Conservation (phyloP, 2,797 vertebrate genomes). For the Neoniphon sammara region DNA sequence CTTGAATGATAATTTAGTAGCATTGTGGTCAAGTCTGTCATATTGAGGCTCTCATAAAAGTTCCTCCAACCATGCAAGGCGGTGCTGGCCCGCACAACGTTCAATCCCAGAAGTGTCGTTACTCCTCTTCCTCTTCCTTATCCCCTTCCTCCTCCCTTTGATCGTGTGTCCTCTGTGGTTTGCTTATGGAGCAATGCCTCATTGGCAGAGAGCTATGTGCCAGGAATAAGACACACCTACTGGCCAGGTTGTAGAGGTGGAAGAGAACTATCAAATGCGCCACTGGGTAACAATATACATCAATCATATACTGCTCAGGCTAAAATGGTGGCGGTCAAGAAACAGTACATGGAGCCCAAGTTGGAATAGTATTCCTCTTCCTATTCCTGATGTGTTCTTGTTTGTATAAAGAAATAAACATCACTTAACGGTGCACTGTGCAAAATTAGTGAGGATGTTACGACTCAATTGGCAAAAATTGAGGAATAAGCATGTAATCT, state of each 20-base stretch:
- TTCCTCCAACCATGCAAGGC: conserved; percentile 8
- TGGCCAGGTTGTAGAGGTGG: conserved; percentile 45
- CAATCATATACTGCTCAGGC: conserved; percentile 15
- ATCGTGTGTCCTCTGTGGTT: conserved; percentile 52
- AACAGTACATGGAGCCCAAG: not conserved
- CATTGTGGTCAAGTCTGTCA: conserved; percentile 16
- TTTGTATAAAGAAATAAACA: not conserved
- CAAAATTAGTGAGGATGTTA: too few species aligned
- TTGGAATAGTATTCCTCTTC: conserved; percentile 5
- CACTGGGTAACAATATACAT: conserved; percentile 28
- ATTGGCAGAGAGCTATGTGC: conserved; percentile 53
- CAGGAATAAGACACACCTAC: conserved; percentile 33
- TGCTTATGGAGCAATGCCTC: conserved; percentile 61
- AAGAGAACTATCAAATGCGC: conserved; percentile 41
- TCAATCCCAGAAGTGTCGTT: conserved; percentile 55
- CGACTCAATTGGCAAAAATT: too few species aligned
- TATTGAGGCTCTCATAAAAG: conserved; percentile 18
- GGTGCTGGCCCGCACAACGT: conserved; percentile 30
- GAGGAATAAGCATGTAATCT: too few species aligned
- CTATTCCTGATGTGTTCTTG: not conserved
- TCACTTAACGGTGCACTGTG: not conserved
- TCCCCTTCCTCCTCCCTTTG: conserved; percentile 44
- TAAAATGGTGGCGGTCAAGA: conserved; percentile 13
- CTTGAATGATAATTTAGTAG: conserved; percentile 28
- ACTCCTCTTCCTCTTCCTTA: conserved; percentile 42